Evolutionary conservation across 2,797 vertebrate genomes (phyloP), one percentile per base, ranked within the genome.

Genomic region (Coranthus polyacanthus): DNA sequence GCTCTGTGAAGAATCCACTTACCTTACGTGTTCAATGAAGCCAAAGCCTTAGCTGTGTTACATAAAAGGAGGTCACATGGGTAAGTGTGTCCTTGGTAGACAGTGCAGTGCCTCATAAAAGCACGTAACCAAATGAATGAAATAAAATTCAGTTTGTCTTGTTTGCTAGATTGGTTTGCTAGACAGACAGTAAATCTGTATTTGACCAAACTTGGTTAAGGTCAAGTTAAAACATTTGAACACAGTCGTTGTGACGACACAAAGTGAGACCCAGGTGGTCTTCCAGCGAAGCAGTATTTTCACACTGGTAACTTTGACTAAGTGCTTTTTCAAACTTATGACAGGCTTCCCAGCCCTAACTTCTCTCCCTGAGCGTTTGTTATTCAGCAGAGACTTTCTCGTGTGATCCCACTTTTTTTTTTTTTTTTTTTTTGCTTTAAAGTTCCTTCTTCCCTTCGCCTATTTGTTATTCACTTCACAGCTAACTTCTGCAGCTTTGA

Each of bases 401-500:
- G 68, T 24, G 24, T 13, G 32, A 34, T 62, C 18, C 29, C 53
- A 15, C 49, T 74, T 58, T 34, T 12, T 20, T 43, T 36, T 59
- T 29, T 45, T 68, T 44, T 21, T n/a, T 41, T 57, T 24, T 58
- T 32, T 43, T 2, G 0, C 49, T 78, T 55, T 62, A 42, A 72
- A 81, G 44, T 69, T 63, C 24, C 26, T 52, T 44, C 49, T 68
- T 63, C 15, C 29, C 3, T 24, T 66, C 37, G 13, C 61, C 77
- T 71, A 17, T 86, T 88, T 86, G 67, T 67, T 49, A 79, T 89
- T 88, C 88, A 55, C 64, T 78, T 76, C 82, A 81, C 83, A 78
- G 68, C 81, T 13, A n/a, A 56, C 82, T 79, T 76, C 74, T 42
- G 18, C 75, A 37, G 62, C 83, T 83, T 75, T 78, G 77, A 83